Evolutionary conservation across 2,797 vertebrate genomes (phyloP), one percentile per base, ranked within the genome.

Genomic region (Phoeniculus purpureus): DNA sequence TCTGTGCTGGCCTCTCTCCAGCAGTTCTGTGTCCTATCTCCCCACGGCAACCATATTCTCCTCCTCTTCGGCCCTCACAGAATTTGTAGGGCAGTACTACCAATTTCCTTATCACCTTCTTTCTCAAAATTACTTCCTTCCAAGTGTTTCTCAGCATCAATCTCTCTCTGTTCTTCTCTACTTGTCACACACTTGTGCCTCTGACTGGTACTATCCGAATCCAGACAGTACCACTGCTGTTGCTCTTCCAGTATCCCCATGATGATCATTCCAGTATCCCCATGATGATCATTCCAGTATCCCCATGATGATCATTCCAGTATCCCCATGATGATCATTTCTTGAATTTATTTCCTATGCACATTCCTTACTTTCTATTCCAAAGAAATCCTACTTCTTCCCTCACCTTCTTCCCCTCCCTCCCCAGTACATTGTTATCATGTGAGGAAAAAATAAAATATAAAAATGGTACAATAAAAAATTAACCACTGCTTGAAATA

Each of bases 391-490:
- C 10, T 34, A 11, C 6, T 52, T 40, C 13, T 52, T 58, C 7
- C 26, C 18, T 67, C 16, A 43, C 23, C 5, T 9, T 40, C 55
- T 60, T 40, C n/a, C 23, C 8, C 37, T 37, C 22, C 21, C 6
- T 9, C 16, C 40, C 27, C 8, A 55, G 10, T 29, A 26, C 7
- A 54, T 15, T 71, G 74, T 29, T 51, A 51, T 54, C 1, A 26
- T 2, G 1, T 14, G 9, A 66, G 3, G 4, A 48, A 65, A 48
- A n/a, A 48, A 45, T 43, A 7, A 27, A 19, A 2, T 6, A 31
- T 29, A 73, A 47, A 87, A 64, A 60, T 12, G 9, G 20, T n/a
- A n/a, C n/a, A n/a, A n/a, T n/a, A 52, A 4, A 37, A 70, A 81
- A 62, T 20, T 22, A 92, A 87, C 18, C 37, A 14, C 12, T 77